Conservation (phyloP, 2,113 vertebrate species). For the Dipodomys spectabilis region DNA sequence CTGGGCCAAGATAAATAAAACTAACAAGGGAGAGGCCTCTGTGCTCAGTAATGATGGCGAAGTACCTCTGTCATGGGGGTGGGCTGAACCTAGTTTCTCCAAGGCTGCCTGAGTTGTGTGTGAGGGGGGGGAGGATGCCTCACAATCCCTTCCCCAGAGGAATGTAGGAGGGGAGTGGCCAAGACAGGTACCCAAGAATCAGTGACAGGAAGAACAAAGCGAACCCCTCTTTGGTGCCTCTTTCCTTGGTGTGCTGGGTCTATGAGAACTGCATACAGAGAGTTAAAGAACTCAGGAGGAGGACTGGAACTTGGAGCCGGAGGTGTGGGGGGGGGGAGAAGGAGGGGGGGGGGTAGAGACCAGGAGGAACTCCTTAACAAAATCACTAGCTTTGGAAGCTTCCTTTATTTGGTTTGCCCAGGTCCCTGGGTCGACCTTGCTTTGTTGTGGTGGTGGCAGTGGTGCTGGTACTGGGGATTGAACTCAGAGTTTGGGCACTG, state of each 20-base stretch:
- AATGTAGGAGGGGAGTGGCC: background rate
- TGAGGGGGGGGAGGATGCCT: background rate
- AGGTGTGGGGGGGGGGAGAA: too few relatives aligned
- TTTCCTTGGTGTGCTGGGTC: background rate
- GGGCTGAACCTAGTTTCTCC: background rate
- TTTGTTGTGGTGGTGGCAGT: too few relatives aligned
- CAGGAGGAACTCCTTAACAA: background rate
- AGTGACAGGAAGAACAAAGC: background rate
- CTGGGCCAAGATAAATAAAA: slow-evolving; percentile 87
- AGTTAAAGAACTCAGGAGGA: background rate
- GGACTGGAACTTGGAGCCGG: background rate
- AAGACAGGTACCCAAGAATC: background rate
- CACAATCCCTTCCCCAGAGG: background rate
- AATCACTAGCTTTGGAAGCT: background rate
- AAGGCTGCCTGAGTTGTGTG: background rate
- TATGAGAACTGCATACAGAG: background rate
- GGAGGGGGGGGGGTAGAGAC: too few relatives aligned
- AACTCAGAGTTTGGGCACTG: too few relatives aligned
- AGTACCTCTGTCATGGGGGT: background rate
- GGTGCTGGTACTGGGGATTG: too few relatives aligned
- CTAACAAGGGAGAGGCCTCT: slow-evolving; percentile 82
- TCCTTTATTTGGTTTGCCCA: background rate
- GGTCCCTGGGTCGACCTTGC: background rate
- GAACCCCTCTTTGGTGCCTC: background rate
- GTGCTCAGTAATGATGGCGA: slow-evolving; percentile 68